Percentiles rank a stretch among this genome's conserved stretches.
These are phyloP conservation scores for Sabatieria punctata DNA, from an alignment of 2,888 invertebrate species.

Conservation along the genomic window DNA sequence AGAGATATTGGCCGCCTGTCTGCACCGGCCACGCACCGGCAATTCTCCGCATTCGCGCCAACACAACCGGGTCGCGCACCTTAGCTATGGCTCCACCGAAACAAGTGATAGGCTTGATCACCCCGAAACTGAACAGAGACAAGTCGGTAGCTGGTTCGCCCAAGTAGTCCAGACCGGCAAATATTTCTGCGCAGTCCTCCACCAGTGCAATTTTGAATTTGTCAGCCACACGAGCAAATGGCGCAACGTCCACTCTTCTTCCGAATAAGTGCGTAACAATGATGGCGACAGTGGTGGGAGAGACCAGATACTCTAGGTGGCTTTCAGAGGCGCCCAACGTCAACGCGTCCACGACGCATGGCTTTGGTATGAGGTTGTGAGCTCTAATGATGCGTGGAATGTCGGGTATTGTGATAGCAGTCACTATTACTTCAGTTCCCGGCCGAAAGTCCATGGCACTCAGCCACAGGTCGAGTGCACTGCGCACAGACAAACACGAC, in stretches of 20 bases:
- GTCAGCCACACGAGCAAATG: no score
- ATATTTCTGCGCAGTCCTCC: conserved; percentile 34
- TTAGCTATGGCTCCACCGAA: conserved; percentile 35
- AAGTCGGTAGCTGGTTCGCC: conserved; percentile 32
- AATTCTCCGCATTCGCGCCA: conserved; percentile 21
- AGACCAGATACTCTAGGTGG: no score
- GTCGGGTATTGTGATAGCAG: no score
- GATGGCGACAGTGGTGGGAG: neutral
- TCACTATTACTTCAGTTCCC: no score
- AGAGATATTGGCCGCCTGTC: conserved; percentile 22
- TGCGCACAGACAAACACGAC: no score
- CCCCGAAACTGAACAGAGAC: conserved; percentile 33
- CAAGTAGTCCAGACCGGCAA: conserved; percentile 25
- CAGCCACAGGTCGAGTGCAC: no score
- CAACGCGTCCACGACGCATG: no score
- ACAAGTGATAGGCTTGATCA: conserved; percentile 32
- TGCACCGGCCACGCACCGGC: conserved; percentile 24
- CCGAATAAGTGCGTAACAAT: neutral
- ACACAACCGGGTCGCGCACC: conserved; percentile 22
- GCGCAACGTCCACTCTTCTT: neutral
- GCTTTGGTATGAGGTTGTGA: no score
- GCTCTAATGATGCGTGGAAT: no score
- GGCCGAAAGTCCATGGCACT: no score
- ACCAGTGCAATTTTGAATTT: no score
- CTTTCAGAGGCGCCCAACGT: no score